phyloP scores from a whole-genome alignment of 2,888 invertebrate species.

The Fabriciana adippe region DNA sequence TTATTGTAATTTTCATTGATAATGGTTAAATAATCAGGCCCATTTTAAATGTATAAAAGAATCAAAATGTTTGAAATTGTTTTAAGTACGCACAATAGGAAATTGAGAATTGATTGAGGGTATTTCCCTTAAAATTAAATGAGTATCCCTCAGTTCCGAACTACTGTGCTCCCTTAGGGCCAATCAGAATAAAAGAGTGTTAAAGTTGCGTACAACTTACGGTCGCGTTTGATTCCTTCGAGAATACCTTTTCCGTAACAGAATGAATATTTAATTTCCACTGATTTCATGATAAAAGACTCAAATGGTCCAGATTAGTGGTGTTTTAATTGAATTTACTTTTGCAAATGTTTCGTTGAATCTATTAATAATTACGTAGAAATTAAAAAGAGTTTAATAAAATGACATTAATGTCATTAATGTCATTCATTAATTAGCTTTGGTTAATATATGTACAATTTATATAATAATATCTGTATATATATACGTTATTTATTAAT shows the following conservation, averaged over 20 bases:
- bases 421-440: no score
- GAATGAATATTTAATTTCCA: constrained; percentile 52
- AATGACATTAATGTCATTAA: no score
- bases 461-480: no score
- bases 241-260: constrained; percentile 42
- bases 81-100: constrained; percentile 35
- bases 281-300: constrained; percentile 38
- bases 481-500: no score
- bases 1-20: no score
- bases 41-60: neutral
- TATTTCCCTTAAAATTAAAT: constrained; percentile 57
- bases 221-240: constrained; percentile 51
- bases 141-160: constrained; percentile 52
- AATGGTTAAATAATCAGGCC: no score
- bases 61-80: neutral
- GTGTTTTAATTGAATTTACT: constrained; percentile 13
- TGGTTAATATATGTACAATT: no score
- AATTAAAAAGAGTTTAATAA: no score
- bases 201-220: constrained; percentile 66
- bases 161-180: constrained; percentile 61
- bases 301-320: neutral
- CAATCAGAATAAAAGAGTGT: constrained; percentile 78
- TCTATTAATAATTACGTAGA: no score
- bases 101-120: constrained; percentile 34
- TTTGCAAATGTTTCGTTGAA: no score